Percentiles rank a stretch among this genome's conserved stretches.
phyloP scores from a whole-genome alignment of 2,888 invertebrate species.

The Empis livida region DNA sequence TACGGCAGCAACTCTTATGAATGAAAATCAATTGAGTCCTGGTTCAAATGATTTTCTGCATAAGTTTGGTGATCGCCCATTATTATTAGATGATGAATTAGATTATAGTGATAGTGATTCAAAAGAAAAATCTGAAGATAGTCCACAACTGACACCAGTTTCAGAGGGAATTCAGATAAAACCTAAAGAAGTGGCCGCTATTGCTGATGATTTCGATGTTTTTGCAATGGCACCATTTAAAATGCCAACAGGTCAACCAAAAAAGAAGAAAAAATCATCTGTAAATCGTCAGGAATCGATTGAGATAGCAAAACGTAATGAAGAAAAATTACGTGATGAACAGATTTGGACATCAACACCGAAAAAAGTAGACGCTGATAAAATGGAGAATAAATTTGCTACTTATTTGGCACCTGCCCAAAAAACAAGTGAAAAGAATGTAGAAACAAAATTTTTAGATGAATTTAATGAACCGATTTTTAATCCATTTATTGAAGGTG shows the following conservation, averaged over 20 bases:
- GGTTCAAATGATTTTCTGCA: conserved; percentile 49
- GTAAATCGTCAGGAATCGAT: conserved; percentile 4
- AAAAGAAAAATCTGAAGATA: conserved; percentile 21
- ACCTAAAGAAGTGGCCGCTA: background rate
- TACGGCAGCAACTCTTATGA: conserved; percentile 10
- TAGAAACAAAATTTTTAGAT: conserved; percentile 18
- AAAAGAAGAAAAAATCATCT: conserved; percentile 18
- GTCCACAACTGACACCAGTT: conserved; percentile 12
- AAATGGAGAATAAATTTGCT: conserved; percentile 15
- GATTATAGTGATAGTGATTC: conserved; percentile 41
- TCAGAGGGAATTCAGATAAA: background rate
- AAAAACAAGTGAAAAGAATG: conserved; percentile 9
- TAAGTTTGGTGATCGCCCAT: conserved; percentile 60
- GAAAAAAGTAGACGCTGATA: conserved; percentile 14
- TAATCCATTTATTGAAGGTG: conserved; percentile 26
- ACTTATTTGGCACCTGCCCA: conserved; percentile 18
- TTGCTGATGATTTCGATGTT: conserved; percentile 43
- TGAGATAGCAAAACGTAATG: conserved; percentile 5
- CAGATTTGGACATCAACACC: conserved; percentile 35
- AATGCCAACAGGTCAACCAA: conserved; percentile 25
- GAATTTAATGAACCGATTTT: conserved; percentile 35
- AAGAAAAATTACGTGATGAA: conserved; percentile 7
- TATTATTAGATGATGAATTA: conserved; percentile 65
- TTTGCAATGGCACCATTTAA: conserved; percentile 58
- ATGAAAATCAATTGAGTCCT: conserved; percentile 41